A percentile compares a stretch with the other conserved stretches of the same genome.
Evolutionary conservation across 2,888 invertebrate genomes (phyloP).

Genomic region (Microplitis deprimator): DNA sequence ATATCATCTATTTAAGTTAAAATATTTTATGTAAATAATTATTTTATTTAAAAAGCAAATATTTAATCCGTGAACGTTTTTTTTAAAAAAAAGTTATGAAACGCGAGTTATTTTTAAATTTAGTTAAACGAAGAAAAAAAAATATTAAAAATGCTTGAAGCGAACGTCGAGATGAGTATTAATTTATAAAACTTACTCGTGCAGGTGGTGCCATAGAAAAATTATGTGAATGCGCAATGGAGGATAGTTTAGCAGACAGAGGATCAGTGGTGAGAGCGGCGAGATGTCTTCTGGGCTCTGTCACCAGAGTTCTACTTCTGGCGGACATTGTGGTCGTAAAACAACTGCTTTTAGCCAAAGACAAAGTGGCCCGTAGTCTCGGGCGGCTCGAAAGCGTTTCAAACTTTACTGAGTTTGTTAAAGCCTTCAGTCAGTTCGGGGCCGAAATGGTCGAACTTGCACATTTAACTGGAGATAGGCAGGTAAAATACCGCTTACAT

Average conservation of each 20-base stretch:
- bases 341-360: constrained; percentile 94
- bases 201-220: constrained; percentile 93
- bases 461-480: constrained; percentile 87
- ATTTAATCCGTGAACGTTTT: no score
- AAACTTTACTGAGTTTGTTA: constrained; percentile 97
- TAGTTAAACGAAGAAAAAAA: neutral
- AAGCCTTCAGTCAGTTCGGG: constrained; percentile 98
- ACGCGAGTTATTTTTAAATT: neutral
- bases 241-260: constrained; percentile 76
- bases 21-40: no score
- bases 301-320: constrained; percentile 94
- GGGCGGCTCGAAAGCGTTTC: constrained; percentile 89
- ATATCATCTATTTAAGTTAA: no score
- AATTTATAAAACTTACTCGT: constrained; percentile 23
- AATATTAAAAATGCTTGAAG: neutral
- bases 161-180: neutral
- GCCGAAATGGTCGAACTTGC: constrained; percentile 99
- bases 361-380: constrained; percentile 90
- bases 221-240: constrained; percentile 85
- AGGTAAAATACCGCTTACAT: constrained; percentile 63
- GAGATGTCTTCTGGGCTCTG: constrained; percentile 92
- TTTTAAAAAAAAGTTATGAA: neutral
- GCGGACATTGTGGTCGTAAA: constrained; percentile 98
- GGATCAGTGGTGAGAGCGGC: constrained; percentile 91
- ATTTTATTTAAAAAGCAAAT: no score